A percentile compares a stretch with the other conserved stretches of the same genome.
Evolutionary conservation across 2,888 invertebrate genomes (phyloP).

Genomic region (Acronicta alni): DNA sequence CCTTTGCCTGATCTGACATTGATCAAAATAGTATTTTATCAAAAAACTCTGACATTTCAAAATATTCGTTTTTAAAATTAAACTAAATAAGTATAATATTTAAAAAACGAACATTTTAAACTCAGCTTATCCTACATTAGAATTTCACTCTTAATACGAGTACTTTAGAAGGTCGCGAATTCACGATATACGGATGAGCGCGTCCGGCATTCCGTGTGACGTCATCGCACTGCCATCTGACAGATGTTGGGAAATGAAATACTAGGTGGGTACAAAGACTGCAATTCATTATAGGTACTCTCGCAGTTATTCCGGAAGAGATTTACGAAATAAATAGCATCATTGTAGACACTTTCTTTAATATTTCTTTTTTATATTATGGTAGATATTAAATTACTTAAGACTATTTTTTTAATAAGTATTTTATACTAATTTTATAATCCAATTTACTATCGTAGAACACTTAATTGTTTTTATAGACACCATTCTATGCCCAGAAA

Average conservation of each 20-base stretch:
- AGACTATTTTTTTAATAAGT: too few relatives aligned
- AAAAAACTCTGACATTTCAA: too few relatives aligned
- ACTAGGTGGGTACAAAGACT: not conserved
- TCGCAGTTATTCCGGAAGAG: not conserved
- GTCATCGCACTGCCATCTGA: constrained; percentile 31
- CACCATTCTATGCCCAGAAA: too few relatives aligned
- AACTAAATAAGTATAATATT: too few relatives aligned
- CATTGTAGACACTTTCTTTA: not conserved
- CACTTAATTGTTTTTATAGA: too few relatives aligned
- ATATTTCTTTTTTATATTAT: not conserved
- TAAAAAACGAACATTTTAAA: too few relatives aligned
- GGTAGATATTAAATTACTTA: not conserved
- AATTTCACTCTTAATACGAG: constrained; percentile 19
- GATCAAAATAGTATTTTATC: too few relatives aligned
- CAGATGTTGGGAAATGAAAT: constrained; percentile 37
- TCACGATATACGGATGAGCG: constrained; percentile 35
- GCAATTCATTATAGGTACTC: constrained; percentile 1
- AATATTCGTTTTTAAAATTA: too few relatives aligned
- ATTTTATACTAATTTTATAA: too few relatives aligned
- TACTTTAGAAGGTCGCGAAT: constrained; percentile 36
- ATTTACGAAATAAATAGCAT: not conserved
- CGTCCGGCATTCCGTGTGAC: constrained; percentile 31
- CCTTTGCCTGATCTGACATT: too few relatives aligned
- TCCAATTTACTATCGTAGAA: too few relatives aligned
- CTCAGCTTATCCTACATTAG: constrained; percentile 2